A percentile compares a stretch with the other conserved stretches of the same genome.
These are phyloP conservation scores for Clinocottus analis DNA, from an alignment of 2,113 vertebrate species.

Conservation along the genomic window DNA sequence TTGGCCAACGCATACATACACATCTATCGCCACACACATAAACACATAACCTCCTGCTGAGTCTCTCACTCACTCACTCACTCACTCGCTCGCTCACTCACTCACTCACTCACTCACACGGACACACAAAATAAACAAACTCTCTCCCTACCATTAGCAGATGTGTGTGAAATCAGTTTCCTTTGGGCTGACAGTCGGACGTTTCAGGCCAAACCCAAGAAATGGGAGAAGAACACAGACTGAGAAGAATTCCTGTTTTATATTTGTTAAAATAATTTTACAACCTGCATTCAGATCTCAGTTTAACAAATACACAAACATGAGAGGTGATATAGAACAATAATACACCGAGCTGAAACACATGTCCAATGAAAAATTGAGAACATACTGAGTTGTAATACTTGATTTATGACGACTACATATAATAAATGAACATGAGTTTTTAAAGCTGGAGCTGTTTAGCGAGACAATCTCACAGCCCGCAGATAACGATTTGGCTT, in stretches of 20 bases:
- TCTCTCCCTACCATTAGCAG: slow-evolving; percentile 64
- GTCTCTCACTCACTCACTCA: background rate
- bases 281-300: slow-evolving; percentile 24
- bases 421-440: slow-evolving; percentile 72
- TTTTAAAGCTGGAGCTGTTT: slow-evolving; percentile 74
- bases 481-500: slow-evolving; percentile 70
- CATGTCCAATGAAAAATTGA: slow-evolving; percentile 69
- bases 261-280: slow-evolving; percentile 51
- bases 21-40: slow-evolving; percentile 25
- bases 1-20: slow-evolving; percentile 2
- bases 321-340: slow-evolving; percentile 29
- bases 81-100: slow-evolving; percentile 10
- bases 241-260: slow-evolving; percentile 41
- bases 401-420: slow-evolving; percentile 70
- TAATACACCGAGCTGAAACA: slow-evolving; percentile 48
- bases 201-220: slow-evolving; percentile 40
- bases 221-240: slow-evolving; percentile 32
- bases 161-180: slow-evolving; percentile 68
- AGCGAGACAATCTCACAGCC: slow-evolving; percentile 66
- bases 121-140: slow-evolving; percentile 64
- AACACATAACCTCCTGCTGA: slow-evolving; percentile 14
- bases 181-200: slow-evolving; percentile 43
- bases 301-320: slow-evolving; percentile 24
- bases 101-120: slow-evolving; percentile 9
- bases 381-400: slow-evolving; percentile 44